These are phyloP conservation scores for Corythornis cristatus DNA, from an alignment of 2,113 vertebrate species.

Conservation along the genomic window DNA sequence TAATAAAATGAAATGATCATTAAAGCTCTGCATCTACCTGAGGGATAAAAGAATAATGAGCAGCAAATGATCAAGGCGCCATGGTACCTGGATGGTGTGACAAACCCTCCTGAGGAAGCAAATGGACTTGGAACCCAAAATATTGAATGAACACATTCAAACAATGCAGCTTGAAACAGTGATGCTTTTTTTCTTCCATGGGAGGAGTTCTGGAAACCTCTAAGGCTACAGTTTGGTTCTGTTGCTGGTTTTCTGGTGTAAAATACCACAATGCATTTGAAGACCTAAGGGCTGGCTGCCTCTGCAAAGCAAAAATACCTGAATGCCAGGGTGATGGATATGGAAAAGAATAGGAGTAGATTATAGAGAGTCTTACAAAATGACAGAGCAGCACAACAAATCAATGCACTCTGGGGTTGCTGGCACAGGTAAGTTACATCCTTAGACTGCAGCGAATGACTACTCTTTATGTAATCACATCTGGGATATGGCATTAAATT, in stretches of 20 bases:
- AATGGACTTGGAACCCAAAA: background rate
- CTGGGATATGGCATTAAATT: constrained; percentile 13
- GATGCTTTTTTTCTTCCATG: background rate
- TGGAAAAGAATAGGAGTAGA: constrained; percentile 34
- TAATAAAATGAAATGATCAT: constrained; percentile 22
- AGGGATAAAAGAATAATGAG: background rate
- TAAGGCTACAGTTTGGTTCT: background rate
- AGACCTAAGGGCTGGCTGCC: background rate
- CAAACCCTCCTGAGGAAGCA: background rate
- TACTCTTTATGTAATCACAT: constrained; percentile 15
- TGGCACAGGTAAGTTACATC: background rate
- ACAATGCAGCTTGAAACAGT: background rate
- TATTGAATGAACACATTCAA: background rate
- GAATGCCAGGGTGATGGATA: background rate
- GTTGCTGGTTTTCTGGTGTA: background rate
- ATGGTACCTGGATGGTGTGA: background rate
- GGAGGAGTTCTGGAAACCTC: background rate
- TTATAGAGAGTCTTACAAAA: constrained; percentile 40
- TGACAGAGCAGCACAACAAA: constrained; percentile 48
- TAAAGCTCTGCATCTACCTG: background rate
- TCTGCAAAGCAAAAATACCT: background rate
- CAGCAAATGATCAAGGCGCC: background rate
- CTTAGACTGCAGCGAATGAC: background rate
- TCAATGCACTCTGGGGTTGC: constrained; percentile 12
- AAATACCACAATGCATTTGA: background rate